Percentiles rank a stretch among this genome's conserved stretches.
phyloP scores from a whole-genome alignment of 2,797 vertebrate species.

The Potorous gilbertii region DNA sequence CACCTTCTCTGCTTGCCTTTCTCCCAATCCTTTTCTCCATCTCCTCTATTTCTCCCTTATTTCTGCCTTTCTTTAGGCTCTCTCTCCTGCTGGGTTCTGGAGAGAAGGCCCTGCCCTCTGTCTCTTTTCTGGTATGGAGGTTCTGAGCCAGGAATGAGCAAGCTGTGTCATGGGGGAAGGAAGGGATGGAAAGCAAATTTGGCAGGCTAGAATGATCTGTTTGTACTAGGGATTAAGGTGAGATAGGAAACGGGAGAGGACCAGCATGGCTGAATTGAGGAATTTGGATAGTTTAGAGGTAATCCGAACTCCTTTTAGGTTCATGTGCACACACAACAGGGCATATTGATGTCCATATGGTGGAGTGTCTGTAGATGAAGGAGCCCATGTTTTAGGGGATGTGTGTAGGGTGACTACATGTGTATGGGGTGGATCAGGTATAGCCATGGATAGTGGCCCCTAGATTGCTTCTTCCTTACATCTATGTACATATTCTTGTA shows the following conservation, averaged over 20 bases:
- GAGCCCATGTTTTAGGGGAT: neutral
- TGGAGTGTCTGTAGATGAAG: slow-evolving; percentile 18
- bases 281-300: slow-evolving; percentile 26
- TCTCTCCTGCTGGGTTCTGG: neutral
- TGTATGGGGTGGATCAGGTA: neutral
- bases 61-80: neutral
- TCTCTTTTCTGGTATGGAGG: neutral
- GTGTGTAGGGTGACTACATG: neutral
- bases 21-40: neutral
- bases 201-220: neutral
- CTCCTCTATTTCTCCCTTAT: neutral
- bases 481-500: slow-evolving; percentile 52
- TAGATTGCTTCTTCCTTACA: slow-evolving; percentile 28
- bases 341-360: neutral
- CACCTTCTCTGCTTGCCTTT: neutral
- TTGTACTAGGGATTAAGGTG: neutral
- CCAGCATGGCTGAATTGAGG: slow-evolving; percentile 1
- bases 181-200: neutral
- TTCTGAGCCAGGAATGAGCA: slow-evolving; percentile 1
- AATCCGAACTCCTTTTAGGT: neutral
- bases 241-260: neutral
- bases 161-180: neutral
- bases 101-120: neutral
- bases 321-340: neutral
- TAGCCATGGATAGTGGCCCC: slow-evolving; percentile 23